phyloP scores from a whole-genome alignment of 2,113 vertebrate genomes.

The Monopterus albus region DNA sequence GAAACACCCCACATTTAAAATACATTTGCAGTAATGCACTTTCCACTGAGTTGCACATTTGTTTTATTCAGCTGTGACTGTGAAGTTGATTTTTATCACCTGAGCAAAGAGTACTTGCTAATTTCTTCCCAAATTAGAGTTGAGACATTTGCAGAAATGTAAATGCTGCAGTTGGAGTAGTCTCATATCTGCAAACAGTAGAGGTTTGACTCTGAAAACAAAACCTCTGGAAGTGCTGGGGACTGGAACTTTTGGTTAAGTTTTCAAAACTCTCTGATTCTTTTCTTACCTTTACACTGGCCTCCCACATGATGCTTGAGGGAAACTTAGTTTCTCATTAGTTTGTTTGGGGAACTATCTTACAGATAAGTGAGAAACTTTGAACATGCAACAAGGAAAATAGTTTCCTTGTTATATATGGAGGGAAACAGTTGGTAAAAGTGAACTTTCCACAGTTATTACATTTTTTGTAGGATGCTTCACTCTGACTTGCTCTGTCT shows the following conservation, averaged over 20 bases:
- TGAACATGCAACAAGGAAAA: not conserved
- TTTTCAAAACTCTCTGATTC: constrained; percentile 11
- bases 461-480: constrained; percentile 39
- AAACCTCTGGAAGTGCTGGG: not conserved
- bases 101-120: not conserved
- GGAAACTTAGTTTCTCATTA: constrained; percentile 12
- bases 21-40: constrained; percentile 34
- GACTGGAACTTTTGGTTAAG: not conserved
- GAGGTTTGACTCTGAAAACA: constrained; percentile 7
- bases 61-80: constrained; percentile 19
- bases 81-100: constrained; percentile 22
- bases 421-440: not conserved
- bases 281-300: constrained; percentile 16
- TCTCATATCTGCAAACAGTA: not conserved
- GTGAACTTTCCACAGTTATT: not conserved
- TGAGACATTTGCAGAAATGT: not conserved
- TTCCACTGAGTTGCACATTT: constrained; percentile 18
- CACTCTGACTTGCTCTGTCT: constrained; percentile 1
- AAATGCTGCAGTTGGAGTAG: not conserved
- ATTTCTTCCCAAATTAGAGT: constrained; percentile 3
- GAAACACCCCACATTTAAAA: constrained; percentile 12
- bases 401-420: not conserved
- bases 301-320: constrained; percentile 14
- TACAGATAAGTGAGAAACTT: not conserved
- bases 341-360: constrained; percentile 3